Base-by-base conservation (phyloP, 1,140 invertebrate species). In the Zaprionus africanus region DNA sequence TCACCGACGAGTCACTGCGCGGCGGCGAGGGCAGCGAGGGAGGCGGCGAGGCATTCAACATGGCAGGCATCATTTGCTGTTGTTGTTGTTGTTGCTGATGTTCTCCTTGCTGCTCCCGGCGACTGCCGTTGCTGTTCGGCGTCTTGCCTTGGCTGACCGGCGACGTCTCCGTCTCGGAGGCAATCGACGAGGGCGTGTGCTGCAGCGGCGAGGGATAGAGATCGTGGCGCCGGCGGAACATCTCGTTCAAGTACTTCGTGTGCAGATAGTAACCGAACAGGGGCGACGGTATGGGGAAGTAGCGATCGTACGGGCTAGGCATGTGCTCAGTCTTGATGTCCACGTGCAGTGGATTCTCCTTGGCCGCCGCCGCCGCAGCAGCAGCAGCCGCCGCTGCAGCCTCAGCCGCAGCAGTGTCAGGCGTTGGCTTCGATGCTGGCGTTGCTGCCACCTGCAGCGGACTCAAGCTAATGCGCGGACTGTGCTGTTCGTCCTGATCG, bases 221-320 rank as follows among this genome's bases (percentile, higher is more conserved):
- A 90, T 96, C 96, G 80, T 96, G 96, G 53, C 96, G 93, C 62
- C 95, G 93, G 2, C 95, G 93, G 76, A 95, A 95, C 28, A 95
- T 93, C 76, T 96, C 95, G 4, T 96, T 95, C 87, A 96, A 94
- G 93, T 96, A 96, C 93, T 96, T 96, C 64, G 95, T 94, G 76
- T 96, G 95, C 66, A 97, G 93, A 91, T 96, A 96, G 74, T 95
- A 95, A 82, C 96, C 95, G 88, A 96, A 96, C 71, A 95, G 81
- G 0, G 95, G 94, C 15, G 95, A 95, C 0, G 95, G 95, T 49
- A 95, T 95, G 7, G 95, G 94, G 28, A 95, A 95, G 59, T 94
- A 93, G 57, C 94, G 85, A 86, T 95, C 93, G 81, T 94, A 93
- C 2, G 95, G 94, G 43, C 94, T 93, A 17, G 93, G 81, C 24